Percentiles rank a stretch among this genome's conserved stretches.
phyloP scores from a whole-genome alignment of 2,113 vertebrate species.

The Rallus limicola region DNA sequence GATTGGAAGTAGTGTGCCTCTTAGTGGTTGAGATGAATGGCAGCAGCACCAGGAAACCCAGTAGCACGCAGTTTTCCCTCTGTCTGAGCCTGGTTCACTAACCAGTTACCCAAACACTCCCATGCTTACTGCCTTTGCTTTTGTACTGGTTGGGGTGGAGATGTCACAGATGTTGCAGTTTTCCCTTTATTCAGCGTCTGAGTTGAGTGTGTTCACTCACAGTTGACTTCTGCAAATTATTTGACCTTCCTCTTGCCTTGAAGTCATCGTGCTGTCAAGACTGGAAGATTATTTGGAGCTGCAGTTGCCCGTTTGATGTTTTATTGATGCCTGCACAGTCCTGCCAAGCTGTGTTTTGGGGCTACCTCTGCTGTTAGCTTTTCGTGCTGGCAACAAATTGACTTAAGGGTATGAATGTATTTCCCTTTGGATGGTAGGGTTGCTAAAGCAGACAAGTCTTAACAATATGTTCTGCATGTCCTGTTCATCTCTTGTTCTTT shows the following conservation, averaged over 20 bases:
- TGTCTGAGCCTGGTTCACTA: accelerated
- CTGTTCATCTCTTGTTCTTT: not conserved
- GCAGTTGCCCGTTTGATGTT: not conserved
- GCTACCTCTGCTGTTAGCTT: not conserved
- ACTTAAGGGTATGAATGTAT: accelerated
- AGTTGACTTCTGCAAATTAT: accelerated
- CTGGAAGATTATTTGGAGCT: not conserved
- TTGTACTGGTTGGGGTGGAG: not conserved
- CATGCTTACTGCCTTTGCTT: accelerated
- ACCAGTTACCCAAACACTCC: not conserved
- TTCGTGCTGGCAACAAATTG: not conserved
- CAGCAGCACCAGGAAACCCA: not conserved
- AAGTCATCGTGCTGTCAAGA: accelerated
- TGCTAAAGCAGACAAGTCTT: not conserved
- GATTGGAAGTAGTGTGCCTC: not conserved
- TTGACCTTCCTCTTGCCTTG: not conserved
- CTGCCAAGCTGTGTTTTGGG: not conserved
- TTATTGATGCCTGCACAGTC: not conserved
- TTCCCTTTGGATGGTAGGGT: not conserved
- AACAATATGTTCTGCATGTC: not conserved
- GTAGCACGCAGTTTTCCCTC: not conserved
- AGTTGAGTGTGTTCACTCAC: not conserved
- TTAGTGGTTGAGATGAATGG: not conserved
- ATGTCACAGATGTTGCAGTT: accelerated
- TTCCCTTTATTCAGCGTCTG: not conserved